Base-by-base conservation (phyloP, 2,888 invertebrate species). In the Creontiades dilutus region DNA sequence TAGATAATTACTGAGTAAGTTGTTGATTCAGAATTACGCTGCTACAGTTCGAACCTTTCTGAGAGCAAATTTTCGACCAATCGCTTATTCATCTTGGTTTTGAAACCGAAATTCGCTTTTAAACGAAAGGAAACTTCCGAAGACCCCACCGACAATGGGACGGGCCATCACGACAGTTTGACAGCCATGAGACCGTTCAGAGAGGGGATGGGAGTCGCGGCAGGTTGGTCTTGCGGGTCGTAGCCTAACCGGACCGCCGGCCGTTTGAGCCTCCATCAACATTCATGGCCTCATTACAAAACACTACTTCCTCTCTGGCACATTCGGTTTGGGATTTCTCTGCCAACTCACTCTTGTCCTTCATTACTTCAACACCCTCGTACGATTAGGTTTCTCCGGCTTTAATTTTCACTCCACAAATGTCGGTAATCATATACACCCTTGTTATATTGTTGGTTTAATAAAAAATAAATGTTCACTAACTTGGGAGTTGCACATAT, bases 271-370 rank as follows among this genome's bases (percentile, higher is more conserved):
- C 47, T 78, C 46, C n/a, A 78, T 47, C 37, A 47, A 78, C 37
- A 47, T 78, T 47, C 78, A 46, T 47, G 78, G 47, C 78, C 78
- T 78, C 78, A 78, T 78, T 78, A 47, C 46, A 78, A 78, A 78
- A 78, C 78, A 46, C 68, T 68, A 78, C 46, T 78, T 78, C 78
- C 78, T 78, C 78, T 78, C 68, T 23, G 9, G 68, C 68, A 7
- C 19, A 23, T 68, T 68, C 68, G 27, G 37, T 68, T 68, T 12
- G 68, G 27, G 68, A 23, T 23, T 23, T 68, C 68, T 68, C 68
- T 68, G 19, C 68, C 27, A 68, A 68, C 68, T 68, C 68, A 68
- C 68, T 37, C 37, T 23, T 13, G 68, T 68, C 23, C 68, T 68
- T 68, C 68, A 27, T 68, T 23, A 68, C 23, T 61, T 2, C 11